Evolutionary conservation across 2,113 vertebrate species (phyloP).

Genomic region (Datnioides undecimradiatus): DNA sequence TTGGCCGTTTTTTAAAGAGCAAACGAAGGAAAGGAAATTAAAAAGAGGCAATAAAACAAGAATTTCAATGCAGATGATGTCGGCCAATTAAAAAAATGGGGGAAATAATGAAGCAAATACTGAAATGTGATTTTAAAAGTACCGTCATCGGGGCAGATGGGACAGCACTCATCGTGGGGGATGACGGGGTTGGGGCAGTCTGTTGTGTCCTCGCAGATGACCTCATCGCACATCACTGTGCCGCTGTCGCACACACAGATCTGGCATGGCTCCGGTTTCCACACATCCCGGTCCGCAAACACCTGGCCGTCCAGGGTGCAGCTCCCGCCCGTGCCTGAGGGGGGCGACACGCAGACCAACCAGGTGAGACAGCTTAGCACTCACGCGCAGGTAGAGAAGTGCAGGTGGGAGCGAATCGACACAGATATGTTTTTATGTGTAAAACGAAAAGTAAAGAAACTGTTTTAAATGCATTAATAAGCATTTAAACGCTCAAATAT

Average conservation of each 20-base stretch:
- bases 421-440: too few relatives aligned
- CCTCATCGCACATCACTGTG: conserved; percentile 90
- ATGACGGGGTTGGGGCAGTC: conserved; percentile 88
- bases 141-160: conserved; percentile 89
- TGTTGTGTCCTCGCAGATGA: conserved; percentile 87
- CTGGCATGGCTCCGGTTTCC: conserved; percentile 92
- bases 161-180: conserved; percentile 87
- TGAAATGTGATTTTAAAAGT: too few relatives aligned
- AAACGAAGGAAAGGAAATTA: background rate
- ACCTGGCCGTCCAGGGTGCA: conserved; percentile 88
- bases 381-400: background rate
- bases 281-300: conserved; percentile 90
- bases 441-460: too few relatives aligned
- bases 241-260: conserved; percentile 96
- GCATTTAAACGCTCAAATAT: background rate
- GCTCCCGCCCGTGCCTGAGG: conserved; percentile 82
- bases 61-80: too few relatives aligned
- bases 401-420: too few relatives aligned
- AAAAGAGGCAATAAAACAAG: too few relatives aligned
- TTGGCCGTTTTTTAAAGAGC: background rate
- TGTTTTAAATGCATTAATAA: background rate
- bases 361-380: conserved; percentile 11
- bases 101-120: too few relatives aligned
- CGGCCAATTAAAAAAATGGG: too few relatives aligned
- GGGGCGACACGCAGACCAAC: conserved; percentile 30